Percentiles rank a stretch among this genome's conserved stretches.
phyloP scores from a whole-genome alignment of 2,113 vertebrate species.

The Laticauda colubrina region DNA sequence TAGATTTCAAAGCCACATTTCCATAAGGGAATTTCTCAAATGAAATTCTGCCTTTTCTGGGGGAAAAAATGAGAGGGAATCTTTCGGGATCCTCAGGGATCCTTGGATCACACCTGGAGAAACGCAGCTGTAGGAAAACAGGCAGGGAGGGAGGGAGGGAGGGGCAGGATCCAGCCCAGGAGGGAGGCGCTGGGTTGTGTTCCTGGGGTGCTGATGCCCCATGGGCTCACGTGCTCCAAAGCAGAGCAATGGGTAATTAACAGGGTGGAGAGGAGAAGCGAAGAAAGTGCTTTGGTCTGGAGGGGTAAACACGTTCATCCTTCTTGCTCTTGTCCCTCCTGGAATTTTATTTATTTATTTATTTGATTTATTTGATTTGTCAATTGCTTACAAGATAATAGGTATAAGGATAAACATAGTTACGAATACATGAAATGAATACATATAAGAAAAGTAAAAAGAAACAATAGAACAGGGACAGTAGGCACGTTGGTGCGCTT shows the following conservation, averaged over 20 bases:
- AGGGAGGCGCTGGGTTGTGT: constrained; percentile 17
- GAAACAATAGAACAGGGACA: too few relatives aligned
- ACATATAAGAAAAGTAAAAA: too few relatives aligned
- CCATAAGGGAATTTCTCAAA: neutral
- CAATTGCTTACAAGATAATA: too few relatives aligned
- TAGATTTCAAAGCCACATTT: neutral
- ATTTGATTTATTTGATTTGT: too few relatives aligned
- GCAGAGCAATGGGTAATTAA: constrained; percentile 18
- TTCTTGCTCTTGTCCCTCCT: neutral
- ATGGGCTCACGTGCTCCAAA: neutral
- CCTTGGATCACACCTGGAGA: neutral
- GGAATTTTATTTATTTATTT: neutral
- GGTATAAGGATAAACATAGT: too few relatives aligned
- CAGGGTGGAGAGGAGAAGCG: neutral
- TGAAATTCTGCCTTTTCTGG: neutral
- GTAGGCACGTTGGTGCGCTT: too few relatives aligned
- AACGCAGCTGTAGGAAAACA: too few relatives aligned
- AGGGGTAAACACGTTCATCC: constrained; percentile 33
- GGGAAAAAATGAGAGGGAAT: neutral
- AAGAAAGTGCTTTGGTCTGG: neutral
- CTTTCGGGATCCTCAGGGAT: neutral
- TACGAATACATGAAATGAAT: too few relatives aligned
- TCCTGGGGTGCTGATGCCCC: neutral
- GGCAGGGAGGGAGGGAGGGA: neutral
- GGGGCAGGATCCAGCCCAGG: constrained; percentile 14